phyloP scores from a whole-genome alignment of 2,888 invertebrate genomes.

The Nephrocerus scutellatus region DNA sequence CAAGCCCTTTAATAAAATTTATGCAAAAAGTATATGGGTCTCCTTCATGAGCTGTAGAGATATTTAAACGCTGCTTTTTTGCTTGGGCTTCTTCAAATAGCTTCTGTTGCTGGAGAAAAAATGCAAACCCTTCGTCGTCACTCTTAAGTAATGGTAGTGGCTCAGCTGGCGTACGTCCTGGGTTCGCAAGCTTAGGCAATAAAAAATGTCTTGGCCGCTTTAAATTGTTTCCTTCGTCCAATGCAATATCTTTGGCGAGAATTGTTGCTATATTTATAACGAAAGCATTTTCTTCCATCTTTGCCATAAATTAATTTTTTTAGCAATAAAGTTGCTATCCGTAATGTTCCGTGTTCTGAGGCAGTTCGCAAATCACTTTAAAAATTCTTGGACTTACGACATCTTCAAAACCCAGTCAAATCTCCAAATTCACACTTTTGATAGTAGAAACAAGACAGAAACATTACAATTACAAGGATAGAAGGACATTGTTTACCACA shows the following conservation, averaged over 20 bases:
- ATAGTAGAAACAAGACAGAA: too few species aligned
- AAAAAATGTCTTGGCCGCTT: constrained; percentile 16
- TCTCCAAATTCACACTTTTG: too few species aligned
- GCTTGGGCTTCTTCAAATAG: background rate
- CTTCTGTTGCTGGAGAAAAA: constrained; percentile 23
- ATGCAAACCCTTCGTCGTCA: constrained; percentile 32
- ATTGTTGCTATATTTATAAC: constrained; percentile 43
- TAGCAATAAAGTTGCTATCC: too few species aligned
- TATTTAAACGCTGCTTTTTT: constrained; percentile 7
- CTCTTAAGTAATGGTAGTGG: constrained; percentile 26
- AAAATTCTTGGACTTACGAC: too few species aligned
- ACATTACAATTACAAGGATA: too few species aligned
- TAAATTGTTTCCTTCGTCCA: constrained; percentile 30
- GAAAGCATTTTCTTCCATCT: constrained; percentile 41
- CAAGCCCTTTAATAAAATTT: constrained; percentile 38
- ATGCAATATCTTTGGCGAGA: constrained; percentile 38
- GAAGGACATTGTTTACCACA: too few species aligned
- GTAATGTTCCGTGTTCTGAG: too few species aligned
- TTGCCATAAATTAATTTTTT: constrained; percentile 1
- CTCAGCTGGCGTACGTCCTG: constrained; percentile 7
- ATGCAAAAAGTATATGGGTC: constrained; percentile 7
- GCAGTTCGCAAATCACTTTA: too few species aligned
- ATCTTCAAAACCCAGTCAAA: too few species aligned
- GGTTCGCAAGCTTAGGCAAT: constrained; percentile 5
- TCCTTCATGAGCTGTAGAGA: constrained; percentile 19